Percentiles rank a stretch among this genome's conserved stretches.
phyloP scores from a whole-genome alignment of 2,797 vertebrate genomes.

The Gadopsis bispinosus region DNA sequence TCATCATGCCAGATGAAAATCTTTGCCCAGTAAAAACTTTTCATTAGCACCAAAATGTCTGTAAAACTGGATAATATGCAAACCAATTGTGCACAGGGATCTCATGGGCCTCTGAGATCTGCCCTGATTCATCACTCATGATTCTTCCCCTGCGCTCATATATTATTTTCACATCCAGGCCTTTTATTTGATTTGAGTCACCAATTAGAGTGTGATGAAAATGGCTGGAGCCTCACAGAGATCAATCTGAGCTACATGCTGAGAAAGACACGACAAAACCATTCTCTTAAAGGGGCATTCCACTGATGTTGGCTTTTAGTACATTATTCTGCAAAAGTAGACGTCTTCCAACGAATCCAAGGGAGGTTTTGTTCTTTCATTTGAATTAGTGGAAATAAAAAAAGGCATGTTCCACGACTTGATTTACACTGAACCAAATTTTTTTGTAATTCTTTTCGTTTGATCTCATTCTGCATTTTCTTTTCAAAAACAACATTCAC shows the following conservation, averaged over 20 bases:
- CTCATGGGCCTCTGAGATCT: slow-evolving; percentile 13
- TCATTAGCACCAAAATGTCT: neutral
- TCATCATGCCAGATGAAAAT: neutral
- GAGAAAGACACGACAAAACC: slow-evolving; percentile 32
- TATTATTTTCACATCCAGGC: slow-evolving; percentile 58
- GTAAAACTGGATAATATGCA: slow-evolving; percentile 31
- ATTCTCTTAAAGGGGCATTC: slow-evolving; percentile 25
- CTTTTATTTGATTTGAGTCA: slow-evolving; percentile 67
- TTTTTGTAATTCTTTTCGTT: neutral
- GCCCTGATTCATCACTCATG: slow-evolving; percentile 46
- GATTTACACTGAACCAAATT: neutral
- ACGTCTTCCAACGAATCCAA: neutral
- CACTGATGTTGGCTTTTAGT: neutral
- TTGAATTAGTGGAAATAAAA: neutral
- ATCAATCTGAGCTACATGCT: slow-evolving; percentile 61
- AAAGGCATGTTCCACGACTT: no score
- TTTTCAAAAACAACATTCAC: slow-evolving; percentile 22
- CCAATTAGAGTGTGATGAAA: slow-evolving; percentile 64
- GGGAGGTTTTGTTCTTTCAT: slow-evolving; percentile 13
- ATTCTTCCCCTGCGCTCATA: slow-evolving; percentile 42
- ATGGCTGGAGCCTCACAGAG: slow-evolving; percentile 53
- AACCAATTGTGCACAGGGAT: slow-evolving; percentile 9
- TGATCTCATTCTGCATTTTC: slow-evolving; percentile 11
- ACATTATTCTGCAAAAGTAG: neutral
- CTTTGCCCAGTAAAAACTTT: neutral